Conservation (phyloP, 2,888 invertebrate genomes). For the Leptinotarsa haldemani region DNA sequence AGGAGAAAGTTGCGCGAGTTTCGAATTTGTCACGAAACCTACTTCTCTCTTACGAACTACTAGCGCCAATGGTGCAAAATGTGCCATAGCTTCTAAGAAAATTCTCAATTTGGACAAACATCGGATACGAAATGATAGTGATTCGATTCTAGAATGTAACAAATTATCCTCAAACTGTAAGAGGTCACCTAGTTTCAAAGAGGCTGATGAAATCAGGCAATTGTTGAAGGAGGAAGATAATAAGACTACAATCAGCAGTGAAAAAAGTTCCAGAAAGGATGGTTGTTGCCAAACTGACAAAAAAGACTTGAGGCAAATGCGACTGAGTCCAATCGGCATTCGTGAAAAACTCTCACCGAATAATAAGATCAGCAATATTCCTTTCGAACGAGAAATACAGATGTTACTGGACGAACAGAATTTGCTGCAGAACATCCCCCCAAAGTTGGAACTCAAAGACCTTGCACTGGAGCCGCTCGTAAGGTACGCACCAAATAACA, state of each 20-base stretch:
- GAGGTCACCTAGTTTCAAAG: conserved; percentile 65
- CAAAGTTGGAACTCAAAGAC: conserved; percentile 73
- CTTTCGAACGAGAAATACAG: conserved; percentile 84
- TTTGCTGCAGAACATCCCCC: conserved; percentile 72
- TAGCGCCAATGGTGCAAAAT: conserved; percentile 57
- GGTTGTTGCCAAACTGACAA: conserved; percentile 77
- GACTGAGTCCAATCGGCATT: conserved; percentile 51
- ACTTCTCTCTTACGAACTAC: conserved; percentile 57
- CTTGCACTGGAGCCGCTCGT: conserved; percentile 67
- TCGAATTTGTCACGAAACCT: conserved; percentile 68
- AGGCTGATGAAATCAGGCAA: conserved; percentile 64
- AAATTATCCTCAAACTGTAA: conserved; percentile 63
- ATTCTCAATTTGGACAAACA: conserved; percentile 61
- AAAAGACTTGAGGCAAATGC: conserved; percentile 69
- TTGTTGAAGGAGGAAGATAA: conserved; percentile 63
- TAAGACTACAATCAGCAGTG: conserved; percentile 68
- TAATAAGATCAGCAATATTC: conserved; percentile 71
- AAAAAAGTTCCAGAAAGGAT: conserved; percentile 72
- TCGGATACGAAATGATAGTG: conserved; percentile 61
- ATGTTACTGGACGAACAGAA: conserved; percentile 81
- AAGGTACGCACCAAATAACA: conserved; percentile 68
- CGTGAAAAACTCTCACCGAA: conserved; percentile 60
- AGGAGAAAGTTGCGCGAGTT: conserved; percentile 75
- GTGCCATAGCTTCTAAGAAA: conserved; percentile 45
- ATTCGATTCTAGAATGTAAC: conserved; percentile 64